Conservation (phyloP, 2,888 invertebrate genomes). For the Apamea crenata region DNA sequence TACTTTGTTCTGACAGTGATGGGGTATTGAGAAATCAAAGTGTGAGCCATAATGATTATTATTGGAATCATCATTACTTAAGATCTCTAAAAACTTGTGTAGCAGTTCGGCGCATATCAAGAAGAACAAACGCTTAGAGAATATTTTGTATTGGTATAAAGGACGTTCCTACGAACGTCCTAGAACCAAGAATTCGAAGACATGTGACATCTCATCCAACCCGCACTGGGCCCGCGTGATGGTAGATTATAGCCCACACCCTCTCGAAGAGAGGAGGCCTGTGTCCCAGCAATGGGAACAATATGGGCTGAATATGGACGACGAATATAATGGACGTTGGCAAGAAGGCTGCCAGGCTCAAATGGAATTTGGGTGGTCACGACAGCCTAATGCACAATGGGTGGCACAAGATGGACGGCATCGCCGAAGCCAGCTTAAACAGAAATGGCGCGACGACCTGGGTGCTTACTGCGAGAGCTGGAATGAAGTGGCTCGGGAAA, state of each 20-base stretch:
- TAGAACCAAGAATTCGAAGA: too few relatives aligned
- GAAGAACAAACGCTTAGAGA: neutral
- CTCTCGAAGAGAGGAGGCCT: too few relatives aligned
- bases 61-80: neutral
- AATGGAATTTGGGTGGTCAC: neutral
- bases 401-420: neutral
- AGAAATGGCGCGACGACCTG: neutral
- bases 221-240: too few relatives aligned
- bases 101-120: neutral
- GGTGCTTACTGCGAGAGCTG: neutral
- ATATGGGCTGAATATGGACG: too few relatives aligned
- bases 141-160: neutral
- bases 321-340: neutral
- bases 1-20: neutral
- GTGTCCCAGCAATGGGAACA: too few relatives aligned
- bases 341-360: neutral
- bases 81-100: neutral
- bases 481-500: neutral
- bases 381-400: neutral
- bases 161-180: too few relatives aligned
- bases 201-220: too few relatives aligned
- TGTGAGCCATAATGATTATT: neutral
- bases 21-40: conserved; percentile 16
- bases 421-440: accelerated
- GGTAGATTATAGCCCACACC: too few relatives aligned